Evolutionary conservation across 1,140 invertebrate genomes (phyloP).

Genomic region (Leptonema lineaticorne): DNA sequence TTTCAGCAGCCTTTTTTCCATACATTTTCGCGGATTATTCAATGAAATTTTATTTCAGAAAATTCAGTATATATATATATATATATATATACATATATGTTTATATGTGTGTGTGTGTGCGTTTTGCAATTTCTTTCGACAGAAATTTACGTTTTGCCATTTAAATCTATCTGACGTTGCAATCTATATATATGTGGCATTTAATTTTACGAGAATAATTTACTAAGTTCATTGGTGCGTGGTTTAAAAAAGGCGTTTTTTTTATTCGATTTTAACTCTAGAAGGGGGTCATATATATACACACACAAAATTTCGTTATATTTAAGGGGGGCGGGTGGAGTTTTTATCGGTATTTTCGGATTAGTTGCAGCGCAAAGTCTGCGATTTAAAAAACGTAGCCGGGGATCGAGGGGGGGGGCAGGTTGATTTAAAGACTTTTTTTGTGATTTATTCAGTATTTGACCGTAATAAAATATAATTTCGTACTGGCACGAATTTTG

Average conservation of each 20-base stretch:
- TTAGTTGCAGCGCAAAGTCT: no score
- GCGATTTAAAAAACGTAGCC: background rate
- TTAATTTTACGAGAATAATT: constrained; percentile 15
- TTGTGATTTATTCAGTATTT: constrained; percentile 2
- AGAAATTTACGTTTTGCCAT: constrained; percentile 14
- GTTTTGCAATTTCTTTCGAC: constrained; percentile 3
- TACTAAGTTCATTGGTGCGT: no score
- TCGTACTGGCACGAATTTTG: background rate
- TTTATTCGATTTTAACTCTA: no score
- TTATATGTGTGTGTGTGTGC: no score
- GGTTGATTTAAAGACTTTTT: constrained; percentile 4
- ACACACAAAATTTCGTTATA: no score
- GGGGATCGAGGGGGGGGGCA: background rate
- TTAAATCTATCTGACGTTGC: constrained; percentile 18
- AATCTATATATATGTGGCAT: constrained; percentile 14
- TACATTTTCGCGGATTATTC: background rate
- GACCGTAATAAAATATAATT: constrained; percentile 2
- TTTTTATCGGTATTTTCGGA: no score
- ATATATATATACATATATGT: background rate
- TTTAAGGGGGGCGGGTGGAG: no score
- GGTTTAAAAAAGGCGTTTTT: no score
- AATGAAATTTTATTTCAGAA: constrained; percentile 14
- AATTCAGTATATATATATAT: background rate
- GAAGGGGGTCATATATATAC: no score
- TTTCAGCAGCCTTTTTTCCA: background rate